Base-by-base conservation (phyloP, 1,140 invertebrate species). In the Eurosta solidaginis region DNA sequence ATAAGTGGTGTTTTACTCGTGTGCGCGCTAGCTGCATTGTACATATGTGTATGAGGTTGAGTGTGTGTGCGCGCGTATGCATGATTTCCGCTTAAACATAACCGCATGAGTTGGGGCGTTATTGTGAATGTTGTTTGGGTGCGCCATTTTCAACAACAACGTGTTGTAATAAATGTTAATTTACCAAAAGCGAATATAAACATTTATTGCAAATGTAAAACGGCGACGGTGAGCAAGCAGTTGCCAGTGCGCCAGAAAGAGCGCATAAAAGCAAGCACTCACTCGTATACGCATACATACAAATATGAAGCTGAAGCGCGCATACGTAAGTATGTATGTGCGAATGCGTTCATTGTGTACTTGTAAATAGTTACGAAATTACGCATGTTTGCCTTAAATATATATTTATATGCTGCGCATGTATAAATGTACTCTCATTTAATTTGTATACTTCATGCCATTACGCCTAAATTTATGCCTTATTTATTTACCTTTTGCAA, bases 141-240 rank as follows among this genome's bases (percentile, higher is more conserved):
- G 40, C 22, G 9, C 40, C 12, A 42, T 59, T n/a, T n/a, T 59
- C 52, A 36, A 6, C 33, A 20, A 5, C 29, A 29, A 83, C 84
- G 84, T 83, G 84, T 81, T 82, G 83, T 84, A 84, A 85, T 85
- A 85, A 85, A 85, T 85, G 84, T 84, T 85, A 85, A 85, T 85
- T 85, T 85, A 83, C 79, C 59, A 68, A 68, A 83, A 84, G 83
- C 83, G 84, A 85, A 85, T 84, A 85, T 85, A 84, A 85, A 85
- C 84, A 85, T 85, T 85, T 85, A 85, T 85, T 82, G 82, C 83
- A 79, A 12, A 22, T 44, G 75, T 52, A 77, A 68, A 68, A 17
- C 27, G 54, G 29, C 27, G 54, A 27, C 5, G 27, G n/a, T 59
- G n/a, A 5, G 27, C 27, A 29, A 17, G 7, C 59, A 20, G 52